Evolutionary conservation across 2,888 invertebrate species (phyloP), one percentile per base, ranked within the genome.

Genomic region (Amphiduros pacificus): DNA sequence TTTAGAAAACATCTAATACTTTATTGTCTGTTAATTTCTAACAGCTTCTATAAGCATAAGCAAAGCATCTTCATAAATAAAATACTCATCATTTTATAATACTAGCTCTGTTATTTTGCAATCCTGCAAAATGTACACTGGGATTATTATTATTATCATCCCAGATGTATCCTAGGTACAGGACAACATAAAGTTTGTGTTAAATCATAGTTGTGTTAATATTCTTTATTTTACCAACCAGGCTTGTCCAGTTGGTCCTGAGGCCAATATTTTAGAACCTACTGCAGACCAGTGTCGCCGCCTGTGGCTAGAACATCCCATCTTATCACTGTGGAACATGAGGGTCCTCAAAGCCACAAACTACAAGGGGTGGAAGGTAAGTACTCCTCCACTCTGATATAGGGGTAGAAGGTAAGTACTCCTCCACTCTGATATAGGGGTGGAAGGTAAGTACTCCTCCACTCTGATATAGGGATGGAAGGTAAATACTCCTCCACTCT

Each of bases 231-330:
- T 36, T 11, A 11, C 48, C 14, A 6, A 11, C 2, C 69, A 83
- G 83, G 90, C 93, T 67, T 97, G 97, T 78, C 98, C 98, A 0
- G 89, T 99, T 75, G 99, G 99, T 0, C 99, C 99, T 0, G 94
- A 94, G 75, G 91, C 91, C 2, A 99, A 99, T 84, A 91, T 99
- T 62, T 85, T 99, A 70, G 88, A 92, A 77, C 97, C 98, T 6
- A 90, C 89, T 76, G 89, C 92, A 0, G 86, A 89, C 74, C 95
- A 97, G 85, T 89, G 89, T 56, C 93, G 94, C 81, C 89, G 98
- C 24, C 86, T 99, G 76, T 94, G 96, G 87, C 85, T 99, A 66
- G 89, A 90, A 60, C 93, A 98, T 85, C 99, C 99, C 1, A 92
- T 99, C 65, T 85, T 99, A 61, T 96, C 97, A 17, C 87, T 98